Base-by-base conservation (phyloP, 1,140 invertebrate species). In the Lepeophtheirus salmonis region DNA sequence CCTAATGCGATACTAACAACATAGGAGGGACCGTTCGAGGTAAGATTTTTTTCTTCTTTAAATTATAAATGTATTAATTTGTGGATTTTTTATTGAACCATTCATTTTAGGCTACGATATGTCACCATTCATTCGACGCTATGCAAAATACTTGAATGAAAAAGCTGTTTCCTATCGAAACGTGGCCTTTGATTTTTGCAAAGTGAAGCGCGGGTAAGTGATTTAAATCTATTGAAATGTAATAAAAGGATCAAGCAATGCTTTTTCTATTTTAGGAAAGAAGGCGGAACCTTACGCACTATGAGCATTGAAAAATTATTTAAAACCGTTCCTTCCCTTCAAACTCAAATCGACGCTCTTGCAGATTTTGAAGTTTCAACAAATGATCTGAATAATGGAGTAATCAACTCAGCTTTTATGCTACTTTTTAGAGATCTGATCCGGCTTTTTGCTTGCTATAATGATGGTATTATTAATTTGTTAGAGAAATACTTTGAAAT, bases 401-500 rank as follows among this genome's bases (percentile, higher is more conserved):
- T 99, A 56, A 97, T 99, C 68, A 97, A 94, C 70, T 90, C 94
- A 77, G 89, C 87, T 66, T 99, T 98, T 72, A 94, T 97, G 84
- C 76, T 98, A 61, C 78, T 99, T 50, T 98, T 98, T 74, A 81
- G 94, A 73, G 96, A 99, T 79, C 80, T 98, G 66, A 98, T 99
- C 71, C 80, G 95, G 66, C 76, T 99, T 61, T 99, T 98, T 79
- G 96, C 95, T 53, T 96, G 94, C 72, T 98, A 98, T 76, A 99
- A 99, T 73, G 95, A 99, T 75, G 95, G 91, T 65, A 94, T 98
- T 66, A 99, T 99, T 68, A 99, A 98, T 78, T 79, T 98, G 65
- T 76, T 99, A 81, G 90, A 94, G 74, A 95, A 98, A 75, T 98
- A 92, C 76, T 99, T 98, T 76, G 91, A 97, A 72, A 97, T 98